Evolutionary conservation across 2,888 invertebrate species (phyloP).

Genomic region (Tenthredo livida): DNA sequence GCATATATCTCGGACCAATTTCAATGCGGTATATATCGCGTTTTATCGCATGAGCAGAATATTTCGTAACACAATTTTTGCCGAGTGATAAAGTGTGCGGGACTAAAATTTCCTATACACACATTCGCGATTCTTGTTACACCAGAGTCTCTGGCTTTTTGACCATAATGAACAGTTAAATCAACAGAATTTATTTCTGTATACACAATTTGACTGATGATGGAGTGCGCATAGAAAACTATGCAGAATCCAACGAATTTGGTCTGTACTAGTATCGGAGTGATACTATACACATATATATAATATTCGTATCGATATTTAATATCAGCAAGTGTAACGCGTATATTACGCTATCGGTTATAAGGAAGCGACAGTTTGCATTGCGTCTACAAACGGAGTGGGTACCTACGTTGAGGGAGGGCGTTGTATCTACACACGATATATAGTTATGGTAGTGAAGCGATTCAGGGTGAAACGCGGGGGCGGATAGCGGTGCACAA

Average conservation of each 20-base stretch:
- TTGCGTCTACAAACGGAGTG: conserved; percentile 33
- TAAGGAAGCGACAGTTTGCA: conserved; percentile 33
- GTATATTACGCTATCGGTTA: conserved; percentile 11
- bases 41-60: no score
- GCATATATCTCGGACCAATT: no score
- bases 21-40: no score
- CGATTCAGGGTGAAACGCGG: conserved; percentile 19
- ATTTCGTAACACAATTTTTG: no score
- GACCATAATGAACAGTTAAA: background rate
- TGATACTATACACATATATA: background rate
- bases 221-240: background rate
- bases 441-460: background rate
- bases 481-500: conserved; percentile 43
- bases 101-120: no score
- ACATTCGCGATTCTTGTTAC: no score
- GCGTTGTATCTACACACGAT: background rate
- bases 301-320: background rate
- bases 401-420: background rate
- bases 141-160: no score
- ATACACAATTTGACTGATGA: background rate
- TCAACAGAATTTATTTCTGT: background rate
- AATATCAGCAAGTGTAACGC: conserved; percentile 14
- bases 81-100: no score
- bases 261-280: background rate
- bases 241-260: background rate